Evolutionary conservation across 2,797 vertebrate species (phyloP), one percentile per base, ranked within the genome.

Genomic region (Myotis planiceps): DNA sequence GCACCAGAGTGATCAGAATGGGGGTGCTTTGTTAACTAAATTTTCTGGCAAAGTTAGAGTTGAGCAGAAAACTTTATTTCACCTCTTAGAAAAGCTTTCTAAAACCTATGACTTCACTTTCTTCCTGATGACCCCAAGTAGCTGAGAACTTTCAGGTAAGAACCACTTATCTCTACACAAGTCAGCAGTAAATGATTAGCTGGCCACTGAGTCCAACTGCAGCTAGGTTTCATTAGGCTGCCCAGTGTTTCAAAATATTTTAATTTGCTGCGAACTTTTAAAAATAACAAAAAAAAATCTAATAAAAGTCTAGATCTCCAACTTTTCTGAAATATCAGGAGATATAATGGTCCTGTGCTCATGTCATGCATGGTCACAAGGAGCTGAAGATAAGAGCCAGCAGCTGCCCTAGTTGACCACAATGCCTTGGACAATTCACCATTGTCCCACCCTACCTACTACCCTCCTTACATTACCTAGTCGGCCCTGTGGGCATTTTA

Each of bases 51-150:
- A 75, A 74, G 65, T 89, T 72, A 82, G 29, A 68, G 39, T 34
- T 81, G 53, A 86, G 29, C 53, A 72, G 47, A 68, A 86, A 92
- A 85, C 4, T 9, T 80, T 34, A 58, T 92, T 96, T 94, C 60
- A 92, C 15, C 53, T 84, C 76, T 58, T 27, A 16, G 42, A 82
- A 94, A 78, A 78, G 37, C 23, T 89, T 88, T 55, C 65, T 74
- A 53, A 88, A 92, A 69, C 29, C 29, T 65, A n/a, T 51, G 37
- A 79, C 7, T 39, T 88, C 72, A 75, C 34, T 65, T 69, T 92
- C 58, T 34, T 92, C 23, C 45, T 89, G 34, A 80, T 9, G 51
- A 63, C 15, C 16, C 16, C 53, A 58, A 53, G 9, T 69, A 42
- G 39, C 58, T 87, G 47, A 83, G 78, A 66, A 25, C 39, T 12